A percentile compares a stretch with the other conserved stretches of the same genome.
Evolutionary conservation across 2,113 vertebrate genomes (phyloP).

Genomic region (Gasterosteus nipponicus): DNA sequence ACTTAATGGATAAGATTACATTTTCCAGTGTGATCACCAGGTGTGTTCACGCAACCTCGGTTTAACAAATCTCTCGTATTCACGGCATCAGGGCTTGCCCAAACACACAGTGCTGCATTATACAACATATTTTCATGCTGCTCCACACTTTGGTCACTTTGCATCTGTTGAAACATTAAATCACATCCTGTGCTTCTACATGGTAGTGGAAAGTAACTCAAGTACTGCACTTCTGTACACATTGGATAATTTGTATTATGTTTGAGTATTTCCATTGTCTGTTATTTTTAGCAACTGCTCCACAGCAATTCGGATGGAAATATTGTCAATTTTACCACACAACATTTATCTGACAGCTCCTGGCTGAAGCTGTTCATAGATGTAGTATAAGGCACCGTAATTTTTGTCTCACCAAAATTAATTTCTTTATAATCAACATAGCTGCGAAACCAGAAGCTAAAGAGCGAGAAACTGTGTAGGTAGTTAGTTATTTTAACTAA

Average conservation of each 20-base stretch:
- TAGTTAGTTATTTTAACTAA: not conserved
- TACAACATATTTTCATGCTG: constrained; percentile 9
- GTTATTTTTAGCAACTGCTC: not conserved
- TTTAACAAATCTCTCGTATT: constrained; percentile 34
- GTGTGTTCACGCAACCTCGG: constrained; percentile 27
- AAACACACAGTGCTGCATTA: constrained; percentile 39
- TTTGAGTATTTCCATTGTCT: not conserved
- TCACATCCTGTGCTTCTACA: not conserved
- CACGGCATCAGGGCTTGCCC: constrained; percentile 8
- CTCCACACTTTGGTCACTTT: constrained; percentile 3
- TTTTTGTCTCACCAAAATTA: not conserved
- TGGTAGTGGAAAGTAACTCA: not conserved
- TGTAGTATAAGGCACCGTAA: not conserved
- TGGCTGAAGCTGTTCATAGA: not conserved
- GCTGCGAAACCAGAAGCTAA: not conserved
- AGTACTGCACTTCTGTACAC: not conserved
- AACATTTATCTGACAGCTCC: not conserved
- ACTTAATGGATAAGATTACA: constrained; percentile 63
- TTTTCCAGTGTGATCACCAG: constrained; percentile 11
- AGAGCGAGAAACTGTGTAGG: not conserved
- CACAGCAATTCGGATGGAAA: not conserved
- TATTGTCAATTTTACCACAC: not conserved
- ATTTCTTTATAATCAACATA: not conserved
- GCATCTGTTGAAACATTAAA: constrained; percentile 15
- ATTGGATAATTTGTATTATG: not conserved